phyloP scores from a whole-genome alignment of 2,797 vertebrate genomes.

The Euphonia xanthogaster region DNA sequence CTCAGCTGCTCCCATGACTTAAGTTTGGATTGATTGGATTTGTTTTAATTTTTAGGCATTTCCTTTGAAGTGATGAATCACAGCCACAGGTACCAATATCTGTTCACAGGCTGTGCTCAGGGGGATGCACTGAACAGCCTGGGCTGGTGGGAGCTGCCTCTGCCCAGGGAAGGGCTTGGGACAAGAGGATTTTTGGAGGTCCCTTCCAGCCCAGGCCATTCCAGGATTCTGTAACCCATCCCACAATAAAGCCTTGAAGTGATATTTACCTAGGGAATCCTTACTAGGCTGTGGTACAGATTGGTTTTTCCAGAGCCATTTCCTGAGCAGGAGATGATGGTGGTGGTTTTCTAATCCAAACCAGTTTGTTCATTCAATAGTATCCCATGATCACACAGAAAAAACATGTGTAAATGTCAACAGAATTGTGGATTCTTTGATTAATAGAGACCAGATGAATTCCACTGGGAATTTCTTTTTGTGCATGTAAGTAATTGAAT shows the following conservation, averaged over 20 bases:
- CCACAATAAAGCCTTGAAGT: background rate
- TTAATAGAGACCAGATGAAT: background rate
- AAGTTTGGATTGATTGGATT: background rate
- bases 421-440: background rate
- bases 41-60: background rate
- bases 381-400: background rate
- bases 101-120: background rate
- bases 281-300: background rate
- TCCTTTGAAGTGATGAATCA: background rate
- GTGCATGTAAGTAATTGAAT: background rate
- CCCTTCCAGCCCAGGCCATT: background rate
- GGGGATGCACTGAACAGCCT: background rate
- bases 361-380: background rate
- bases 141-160: background rate
- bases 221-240: background rate
- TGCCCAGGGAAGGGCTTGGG: background rate
- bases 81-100: background rate
- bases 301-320: background rate
- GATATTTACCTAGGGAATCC: background rate
- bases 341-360: background rate
- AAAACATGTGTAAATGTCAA: background rate
- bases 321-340: background rate
- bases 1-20: background rate
- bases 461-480: background rate
- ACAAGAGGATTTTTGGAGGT: background rate